Conservation (phyloP, 2,888 invertebrate species). For the Drosophila helvetica region DNA sequence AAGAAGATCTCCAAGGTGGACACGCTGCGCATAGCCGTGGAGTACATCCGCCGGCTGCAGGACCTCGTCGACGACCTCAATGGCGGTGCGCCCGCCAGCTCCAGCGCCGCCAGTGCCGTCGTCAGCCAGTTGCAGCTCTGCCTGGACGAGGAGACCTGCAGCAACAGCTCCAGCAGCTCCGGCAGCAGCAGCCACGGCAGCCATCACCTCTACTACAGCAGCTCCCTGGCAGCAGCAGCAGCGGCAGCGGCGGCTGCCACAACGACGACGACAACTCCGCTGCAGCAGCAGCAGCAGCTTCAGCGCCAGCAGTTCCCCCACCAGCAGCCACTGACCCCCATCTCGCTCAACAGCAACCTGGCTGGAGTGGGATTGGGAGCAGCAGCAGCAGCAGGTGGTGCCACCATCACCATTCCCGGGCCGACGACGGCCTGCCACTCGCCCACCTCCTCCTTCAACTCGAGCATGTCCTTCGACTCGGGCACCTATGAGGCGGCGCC, state of each 20-base stretch:
- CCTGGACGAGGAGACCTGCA: slow-evolving; percentile 64
- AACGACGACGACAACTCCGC: slow-evolving; percentile 19
- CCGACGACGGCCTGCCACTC: slow-evolving; percentile 66
- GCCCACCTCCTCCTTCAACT: slow-evolving; percentile 81
- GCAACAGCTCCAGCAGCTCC: slow-evolving; percentile 51
- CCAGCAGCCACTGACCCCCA: slow-evolving; percentile 71
- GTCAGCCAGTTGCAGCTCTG: slow-evolving; percentile 55
- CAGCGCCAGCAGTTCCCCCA: slow-evolving; percentile 66
- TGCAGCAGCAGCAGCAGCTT: slow-evolving; percentile 69
- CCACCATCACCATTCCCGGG: slow-evolving; percentile 1
- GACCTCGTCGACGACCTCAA: slow-evolving; percentile 86
- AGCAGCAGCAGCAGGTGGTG: background rate
- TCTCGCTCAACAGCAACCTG: slow-evolving; percentile 66
- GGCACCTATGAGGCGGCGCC: slow-evolving; percentile 79
- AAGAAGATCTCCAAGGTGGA: slow-evolving; percentile 95
- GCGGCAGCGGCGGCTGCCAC: slow-evolving; percentile 21
- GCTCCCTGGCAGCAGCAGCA: slow-evolving; percentile 28
- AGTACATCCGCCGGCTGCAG: slow-evolving; percentile 93
- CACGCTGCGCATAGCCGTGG: slow-evolving; percentile 93
- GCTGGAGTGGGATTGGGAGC: background rate
- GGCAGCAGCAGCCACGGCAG: slow-evolving; percentile 34
- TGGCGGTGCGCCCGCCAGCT: slow-evolving; percentile 50
- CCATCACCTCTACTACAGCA: slow-evolving; percentile 45
- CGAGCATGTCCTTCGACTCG: slow-evolving; percentile 81
- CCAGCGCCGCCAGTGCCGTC: slow-evolving; percentile 56